A percentile compares a stretch with the other conserved stretches of the same genome.
Evolutionary conservation across 2,797 vertebrate species (phyloP).

Genomic region (Premnoplex brunnescens): DNA sequence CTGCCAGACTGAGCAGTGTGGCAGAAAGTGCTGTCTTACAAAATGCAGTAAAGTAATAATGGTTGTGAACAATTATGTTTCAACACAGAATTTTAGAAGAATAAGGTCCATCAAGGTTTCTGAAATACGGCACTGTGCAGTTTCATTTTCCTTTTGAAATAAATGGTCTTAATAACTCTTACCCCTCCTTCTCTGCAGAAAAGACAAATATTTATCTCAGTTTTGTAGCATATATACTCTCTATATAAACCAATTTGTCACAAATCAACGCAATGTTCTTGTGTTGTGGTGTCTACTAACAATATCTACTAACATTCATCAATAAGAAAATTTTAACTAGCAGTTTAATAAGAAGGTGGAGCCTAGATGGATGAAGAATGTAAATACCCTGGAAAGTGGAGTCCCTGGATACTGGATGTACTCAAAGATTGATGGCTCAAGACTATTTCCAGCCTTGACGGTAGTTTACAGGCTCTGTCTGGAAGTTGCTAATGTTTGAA

Average conservation of each 20-base stretch:
- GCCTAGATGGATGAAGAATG: background rate
- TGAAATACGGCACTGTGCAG: constrained; percentile 4
- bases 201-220: constrained; percentile 15
- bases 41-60: constrained; percentile 14
- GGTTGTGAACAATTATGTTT: constrained; percentile 46
- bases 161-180: constrained; percentile 57
- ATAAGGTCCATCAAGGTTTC: constrained; percentile 21
- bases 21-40: background rate
- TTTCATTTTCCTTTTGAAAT: constrained; percentile 54
- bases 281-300: background rate
- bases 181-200: background rate
- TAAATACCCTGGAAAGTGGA: background rate
- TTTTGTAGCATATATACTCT: constrained; percentile 12
- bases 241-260: constrained; percentile 7
- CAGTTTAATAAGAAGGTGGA: background rate
- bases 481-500: background rate
- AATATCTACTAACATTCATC: background rate
- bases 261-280: background rate
- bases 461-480: background rate
- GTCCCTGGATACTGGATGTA: background rate
- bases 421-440: background rate
- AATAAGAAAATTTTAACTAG: background rate
- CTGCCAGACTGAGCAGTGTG: background rate
- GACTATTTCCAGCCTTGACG: background rate
- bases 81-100: constrained; percentile 19